These are phyloP conservation scores for Galeruca laticollis DNA, from an alignment of 2,888 invertebrate species.

Conservation along the genomic window DNA sequence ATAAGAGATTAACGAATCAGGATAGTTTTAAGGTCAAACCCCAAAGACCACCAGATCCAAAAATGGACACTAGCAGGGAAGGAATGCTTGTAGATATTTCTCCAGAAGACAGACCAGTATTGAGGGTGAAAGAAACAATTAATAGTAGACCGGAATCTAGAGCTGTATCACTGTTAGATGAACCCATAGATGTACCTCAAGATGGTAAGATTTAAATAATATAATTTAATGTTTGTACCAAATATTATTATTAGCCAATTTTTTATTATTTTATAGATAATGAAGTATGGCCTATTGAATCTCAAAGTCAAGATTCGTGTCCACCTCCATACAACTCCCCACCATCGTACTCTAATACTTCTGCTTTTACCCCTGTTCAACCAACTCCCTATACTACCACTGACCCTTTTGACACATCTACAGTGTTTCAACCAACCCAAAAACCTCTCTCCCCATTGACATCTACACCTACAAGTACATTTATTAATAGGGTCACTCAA, in stretches of 20 bases:
- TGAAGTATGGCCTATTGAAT: slow-evolving; percentile 43
- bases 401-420: slow-evolving; percentile 79
- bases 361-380: slow-evolving; percentile 52
- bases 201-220: slow-evolving; percentile 61
- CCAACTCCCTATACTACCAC: slow-evolving; percentile 50
- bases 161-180: slow-evolving; percentile 74
- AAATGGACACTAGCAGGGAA: slow-evolving; percentile 66
- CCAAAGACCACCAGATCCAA: slow-evolving; percentile 66
- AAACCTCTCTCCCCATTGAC: slow-evolving; percentile 27
- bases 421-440: slow-evolving; percentile 42
- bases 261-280: slow-evolving; percentile 38
- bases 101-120: slow-evolving; percentile 64
- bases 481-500: slow-evolving; percentile 19
- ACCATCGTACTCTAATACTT: slow-evolving; percentile 70
- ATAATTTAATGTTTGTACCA: slow-evolving; percentile 18
- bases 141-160: slow-evolving; percentile 48
- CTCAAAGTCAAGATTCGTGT: slow-evolving; percentile 41
- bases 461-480: slow-evolving; percentile 21
- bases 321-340: slow-evolving; percentile 71
- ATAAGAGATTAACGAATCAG: slow-evolving; percentile 86
- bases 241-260: neutral
- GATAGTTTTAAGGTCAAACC: slow-evolving; percentile 58
- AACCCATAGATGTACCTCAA: slow-evolving; percentile 80
- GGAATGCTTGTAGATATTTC: slow-evolving; percentile 83
- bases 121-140: slow-evolving; percentile 40